These are phyloP conservation scores for Phlogophora meticulosa DNA, from an alignment of 2,888 invertebrate genomes.

Conservation along the genomic window DNA sequence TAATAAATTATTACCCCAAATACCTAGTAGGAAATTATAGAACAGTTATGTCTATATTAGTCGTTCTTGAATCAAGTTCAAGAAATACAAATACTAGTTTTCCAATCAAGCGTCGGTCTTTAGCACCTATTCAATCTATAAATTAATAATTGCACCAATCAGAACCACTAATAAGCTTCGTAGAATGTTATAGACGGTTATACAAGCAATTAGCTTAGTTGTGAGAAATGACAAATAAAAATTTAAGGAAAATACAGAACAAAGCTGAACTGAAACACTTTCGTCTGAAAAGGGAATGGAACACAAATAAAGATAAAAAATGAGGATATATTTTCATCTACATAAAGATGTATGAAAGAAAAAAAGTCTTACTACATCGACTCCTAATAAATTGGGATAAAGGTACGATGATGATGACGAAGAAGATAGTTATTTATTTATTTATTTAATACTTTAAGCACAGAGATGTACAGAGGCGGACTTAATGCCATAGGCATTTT, in stretches of 20 bases:
- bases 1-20: slow-evolving; percentile 33
- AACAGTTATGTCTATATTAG: slow-evolving; percentile 21
- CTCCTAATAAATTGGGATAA: no score
- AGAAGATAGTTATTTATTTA: no score
- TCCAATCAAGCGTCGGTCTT: slow-evolving; percentile 17
- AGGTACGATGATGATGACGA: no score
- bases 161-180: slow-evolving; percentile 16
- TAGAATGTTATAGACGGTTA: background rate
- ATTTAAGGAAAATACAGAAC: background rate
- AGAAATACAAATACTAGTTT: slow-evolving; percentile 42
- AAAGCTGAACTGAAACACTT: background rate
- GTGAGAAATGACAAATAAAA: background rate
- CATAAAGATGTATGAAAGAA: no score
- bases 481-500: no score
- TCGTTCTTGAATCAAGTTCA: slow-evolving; percentile 29
- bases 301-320: background rate
- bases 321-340: no score
- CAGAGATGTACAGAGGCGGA: no score
- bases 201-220: background rate
- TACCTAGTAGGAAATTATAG: slow-evolving; percentile 16
- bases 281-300: background rate
- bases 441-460: no score
- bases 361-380: no score
- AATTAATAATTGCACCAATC: slow-evolving; percentile 27
- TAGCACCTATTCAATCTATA: slow-evolving; percentile 24